Conservation (phyloP, 2,888 invertebrate genomes). For the Drosophila sordidula region DNA sequence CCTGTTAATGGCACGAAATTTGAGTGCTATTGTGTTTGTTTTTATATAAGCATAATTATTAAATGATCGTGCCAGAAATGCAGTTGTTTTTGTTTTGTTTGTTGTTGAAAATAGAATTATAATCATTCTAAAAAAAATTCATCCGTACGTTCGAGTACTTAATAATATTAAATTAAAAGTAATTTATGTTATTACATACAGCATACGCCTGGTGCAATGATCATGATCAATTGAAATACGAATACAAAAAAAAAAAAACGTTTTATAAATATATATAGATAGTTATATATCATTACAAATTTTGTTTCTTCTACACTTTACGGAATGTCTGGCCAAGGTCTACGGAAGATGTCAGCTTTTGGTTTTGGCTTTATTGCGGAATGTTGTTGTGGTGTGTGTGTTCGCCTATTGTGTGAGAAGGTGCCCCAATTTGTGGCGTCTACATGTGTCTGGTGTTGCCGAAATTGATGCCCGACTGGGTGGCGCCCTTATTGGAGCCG, state of each 20-base stretch:
- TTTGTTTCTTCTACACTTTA: conserved; percentile 21
- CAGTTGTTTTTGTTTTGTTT: conserved; percentile 14
- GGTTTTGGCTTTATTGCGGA: conserved; percentile 68
- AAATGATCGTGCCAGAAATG: conserved; percentile 45
- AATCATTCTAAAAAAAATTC: conserved; percentile 61
- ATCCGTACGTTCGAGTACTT: conserved; percentile 61
- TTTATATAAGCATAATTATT: conserved; percentile 19
- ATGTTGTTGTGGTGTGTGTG: conserved; percentile 40
- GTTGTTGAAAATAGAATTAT: conserved; percentile 73
- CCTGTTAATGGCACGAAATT: conserved; percentile 63
- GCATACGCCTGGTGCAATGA: conserved; percentile 46
- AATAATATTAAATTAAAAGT: conserved; percentile 77
- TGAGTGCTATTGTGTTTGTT: conserved; percentile 41
- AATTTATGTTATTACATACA: conserved; percentile 68
- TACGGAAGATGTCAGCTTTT: conserved; percentile 47
- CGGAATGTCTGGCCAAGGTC: conserved; percentile 40
- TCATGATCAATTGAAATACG: conserved; percentile 66
- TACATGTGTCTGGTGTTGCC: conserved; percentile 99
- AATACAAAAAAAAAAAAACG: conserved; percentile 49
- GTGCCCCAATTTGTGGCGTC: conserved; percentile 76
- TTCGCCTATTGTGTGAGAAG: conserved; percentile 15
- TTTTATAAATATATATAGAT: conserved; percentile 40
- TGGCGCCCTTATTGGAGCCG: conserved; percentile 99
- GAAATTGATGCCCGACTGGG: conserved; percentile 97
- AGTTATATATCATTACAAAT: conserved; percentile 9